Conservation (phyloP, 2,888 invertebrate genomes). For the Lepidocyrtoides sp. region DNA sequence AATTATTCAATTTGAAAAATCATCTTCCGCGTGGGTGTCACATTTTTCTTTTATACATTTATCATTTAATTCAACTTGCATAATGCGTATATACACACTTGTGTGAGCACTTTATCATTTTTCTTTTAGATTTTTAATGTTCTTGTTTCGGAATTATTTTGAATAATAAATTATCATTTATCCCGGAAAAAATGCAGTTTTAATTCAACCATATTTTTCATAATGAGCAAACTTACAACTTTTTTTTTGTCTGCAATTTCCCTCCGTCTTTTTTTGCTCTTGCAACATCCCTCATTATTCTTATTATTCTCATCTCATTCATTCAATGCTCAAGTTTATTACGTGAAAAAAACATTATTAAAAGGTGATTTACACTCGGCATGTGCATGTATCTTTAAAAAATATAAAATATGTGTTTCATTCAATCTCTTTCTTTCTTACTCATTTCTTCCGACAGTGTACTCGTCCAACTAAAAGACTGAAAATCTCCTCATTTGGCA, state of each 20-base stretch:
- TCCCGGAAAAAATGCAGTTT: conserved; percentile 39
- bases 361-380: conserved; percentile 76
- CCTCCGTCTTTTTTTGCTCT: background rate
- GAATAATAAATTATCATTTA: conserved; percentile 30
- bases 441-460: conserved; percentile 1
- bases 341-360: conserved; percentile 70
- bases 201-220: conserved; percentile 11
- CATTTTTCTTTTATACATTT: background rate
- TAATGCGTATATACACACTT: background rate
- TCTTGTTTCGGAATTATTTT: conserved; percentile 28
- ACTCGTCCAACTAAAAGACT: conserved; percentile 23
- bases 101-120: conserved; percentile 13
- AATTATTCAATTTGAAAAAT: conserved; percentile 49
- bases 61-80: conserved; percentile 22
- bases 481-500: conserved; percentile 76
- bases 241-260: conserved; percentile 30
- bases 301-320: conserved; percentile 46
- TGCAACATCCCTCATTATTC: background rate
- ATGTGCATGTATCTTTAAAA: conserved; percentile 38
- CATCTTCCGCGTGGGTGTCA: conserved; percentile 50
- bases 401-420: conserved; percentile 19
- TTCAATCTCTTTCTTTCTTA: conserved; percentile 41
- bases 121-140: conserved; percentile 2
- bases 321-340: conserved; percentile 73
- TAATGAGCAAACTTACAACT: conserved; percentile 25